These are phyloP conservation scores for Mustelus asterias DNA, from an alignment of 2,113 vertebrate species.

Conservation along the genomic window DNA sequence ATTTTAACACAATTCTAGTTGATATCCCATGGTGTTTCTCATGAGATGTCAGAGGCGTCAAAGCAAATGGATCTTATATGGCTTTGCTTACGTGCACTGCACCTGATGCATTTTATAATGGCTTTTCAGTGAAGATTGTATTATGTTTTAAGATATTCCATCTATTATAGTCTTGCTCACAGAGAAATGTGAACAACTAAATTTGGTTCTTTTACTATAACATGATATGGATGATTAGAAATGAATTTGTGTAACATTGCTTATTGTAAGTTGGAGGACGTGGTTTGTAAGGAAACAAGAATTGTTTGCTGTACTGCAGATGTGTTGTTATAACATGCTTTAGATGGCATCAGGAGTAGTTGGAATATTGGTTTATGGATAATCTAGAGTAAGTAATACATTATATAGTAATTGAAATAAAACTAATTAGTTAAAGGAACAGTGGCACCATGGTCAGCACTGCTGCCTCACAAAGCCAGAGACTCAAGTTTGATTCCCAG, in stretches of 20 bases:
- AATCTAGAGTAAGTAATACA: not conserved
- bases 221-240: not conserved
- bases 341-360: not conserved
- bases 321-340: not conserved
- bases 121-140: not conserved
- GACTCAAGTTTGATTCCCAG: too few species aligned
- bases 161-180: not conserved
- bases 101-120: not conserved
- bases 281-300: not conserved
- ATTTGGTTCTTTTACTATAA: not conserved
- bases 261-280: not conserved
- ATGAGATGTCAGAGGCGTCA: not conserved
- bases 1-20: not conserved
- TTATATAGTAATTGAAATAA: not conserved
- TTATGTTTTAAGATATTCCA: not conserved
- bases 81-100: not conserved
- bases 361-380: not conserved
- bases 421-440: not conserved
- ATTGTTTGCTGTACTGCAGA: not conserved
- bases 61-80: not conserved
- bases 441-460: too few species aligned
- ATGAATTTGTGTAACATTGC: not conserved
- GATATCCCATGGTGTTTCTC: not conserved
- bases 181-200: not conserved
- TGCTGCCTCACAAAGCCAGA: too few species aligned